Evolutionary conservation across 2,113 vertebrate species (phyloP).

Genomic region (Lagopus muta): DNA sequence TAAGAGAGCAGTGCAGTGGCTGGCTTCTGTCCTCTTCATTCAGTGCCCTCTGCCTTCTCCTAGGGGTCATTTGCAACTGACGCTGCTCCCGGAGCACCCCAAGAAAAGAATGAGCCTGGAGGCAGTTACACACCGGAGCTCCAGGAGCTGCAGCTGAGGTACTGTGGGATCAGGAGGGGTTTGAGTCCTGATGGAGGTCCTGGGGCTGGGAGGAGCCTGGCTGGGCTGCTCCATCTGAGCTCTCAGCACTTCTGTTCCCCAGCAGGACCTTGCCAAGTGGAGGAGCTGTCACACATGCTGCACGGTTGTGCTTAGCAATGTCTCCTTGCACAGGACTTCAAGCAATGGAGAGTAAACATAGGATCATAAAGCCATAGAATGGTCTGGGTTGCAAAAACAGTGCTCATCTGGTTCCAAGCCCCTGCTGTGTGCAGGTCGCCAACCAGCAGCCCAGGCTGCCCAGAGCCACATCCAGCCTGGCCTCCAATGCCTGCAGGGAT

Average conservation of each 20-base stretch:
- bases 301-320: not conserved
- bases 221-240: not conserved
- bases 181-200: not conserved
- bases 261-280: not conserved
- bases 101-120: slow-evolving; percentile 77
- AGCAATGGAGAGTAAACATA: not conserved
- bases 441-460: no score
- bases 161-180: not conserved
- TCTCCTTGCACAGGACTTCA: not conserved
- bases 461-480: no score
- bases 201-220: not conserved
- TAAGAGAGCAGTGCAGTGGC: not conserved
- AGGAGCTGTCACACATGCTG: not conserved
- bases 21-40: not conserved
- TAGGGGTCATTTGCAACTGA: slow-evolving; percentile 81
- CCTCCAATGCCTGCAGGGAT: no score
- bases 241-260: not conserved
- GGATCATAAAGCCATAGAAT: no score
- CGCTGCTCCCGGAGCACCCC: slow-evolving; percentile 89
- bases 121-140: slow-evolving; percentile 77
- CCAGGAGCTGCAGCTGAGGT: slow-evolving; percentile 88
- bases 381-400: no score
- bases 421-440: no score
- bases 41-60: not conserved
- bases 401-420: no score